Percentiles rank a stretch among this genome's conserved stretches.
phyloP scores from a whole-genome alignment of 2,113 vertebrate species.

The Amblyornis subalaris region DNA sequence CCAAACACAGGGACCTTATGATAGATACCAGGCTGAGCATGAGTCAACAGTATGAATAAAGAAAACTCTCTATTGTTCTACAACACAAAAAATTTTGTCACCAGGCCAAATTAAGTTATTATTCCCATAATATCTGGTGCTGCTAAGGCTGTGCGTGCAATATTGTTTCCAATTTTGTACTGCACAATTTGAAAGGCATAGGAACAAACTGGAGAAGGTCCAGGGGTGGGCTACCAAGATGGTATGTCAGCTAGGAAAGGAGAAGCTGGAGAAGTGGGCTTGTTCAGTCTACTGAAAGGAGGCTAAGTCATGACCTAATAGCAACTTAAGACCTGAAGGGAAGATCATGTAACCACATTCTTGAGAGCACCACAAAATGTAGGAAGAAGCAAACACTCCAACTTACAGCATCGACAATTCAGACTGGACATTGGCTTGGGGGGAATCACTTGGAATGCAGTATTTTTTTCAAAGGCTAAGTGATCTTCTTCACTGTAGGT shows the following conservation, averaged over 20 bases:
- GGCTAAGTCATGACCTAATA: accelerated
- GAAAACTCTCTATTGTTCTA: neutral
- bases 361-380: neutral
- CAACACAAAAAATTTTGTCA: neutral
- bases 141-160: neutral
- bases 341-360: neutral
- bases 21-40: neutral
- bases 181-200: neutral
- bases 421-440: neutral
- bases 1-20: neutral
- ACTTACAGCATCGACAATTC: neutral
- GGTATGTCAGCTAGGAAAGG: neutral
- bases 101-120: neutral
- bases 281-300: neutral
- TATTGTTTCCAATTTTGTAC: neutral
- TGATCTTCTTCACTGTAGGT: neutral
- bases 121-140: neutral
- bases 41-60: neutral
- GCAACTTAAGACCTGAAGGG: neutral
- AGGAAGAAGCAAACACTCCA: neutral
- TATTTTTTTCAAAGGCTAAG: neutral
- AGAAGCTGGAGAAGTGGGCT: neutral
- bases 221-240: neutral
- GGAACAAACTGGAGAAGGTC: neutral
- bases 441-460: neutral